Conservation (phyloP, 2,797 vertebrate species). For the Anas bahamensis region DNA sequence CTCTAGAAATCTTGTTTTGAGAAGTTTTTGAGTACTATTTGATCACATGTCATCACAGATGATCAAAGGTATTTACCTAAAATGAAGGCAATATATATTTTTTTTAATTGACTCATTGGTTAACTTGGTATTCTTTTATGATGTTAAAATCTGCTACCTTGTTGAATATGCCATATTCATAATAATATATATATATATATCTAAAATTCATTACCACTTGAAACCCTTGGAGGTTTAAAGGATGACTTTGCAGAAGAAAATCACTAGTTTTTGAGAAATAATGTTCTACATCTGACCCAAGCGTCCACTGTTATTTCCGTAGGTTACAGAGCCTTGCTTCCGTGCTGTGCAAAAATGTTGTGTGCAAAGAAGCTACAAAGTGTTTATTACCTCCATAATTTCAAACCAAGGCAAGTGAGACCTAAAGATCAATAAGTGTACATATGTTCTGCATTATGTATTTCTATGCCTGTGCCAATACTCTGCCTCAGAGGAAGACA, state of each 20-base stretch:
- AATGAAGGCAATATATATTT: not conserved
- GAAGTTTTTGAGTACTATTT: not conserved
- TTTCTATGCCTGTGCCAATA: not conserved
- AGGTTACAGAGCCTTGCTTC: not conserved
- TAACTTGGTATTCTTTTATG: not conserved
- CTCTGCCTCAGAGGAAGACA: not conserved
- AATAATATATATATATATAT: not conserved
- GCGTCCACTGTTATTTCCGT: not conserved
- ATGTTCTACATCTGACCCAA: not conserved
- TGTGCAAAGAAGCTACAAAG: not conserved
- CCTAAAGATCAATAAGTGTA: not conserved
- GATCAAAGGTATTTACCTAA: not conserved
- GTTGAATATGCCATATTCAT: not conserved
- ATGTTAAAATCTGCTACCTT: not conserved
- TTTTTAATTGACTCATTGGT: not conserved
- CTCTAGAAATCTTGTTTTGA: not conserved
- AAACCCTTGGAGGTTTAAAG: not conserved
- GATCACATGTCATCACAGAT: not conserved
- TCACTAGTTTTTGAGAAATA: not conserved
- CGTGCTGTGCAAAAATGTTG: not conserved
- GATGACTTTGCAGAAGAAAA: not conserved
- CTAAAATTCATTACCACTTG: not conserved
- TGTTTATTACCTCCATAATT: not conserved
- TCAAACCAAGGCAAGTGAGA: not conserved
- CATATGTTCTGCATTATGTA: not conserved